Evolutionary conservation across 2,888 invertebrate genomes (phyloP).

Genomic region (Drosophila longiperda): DNA sequence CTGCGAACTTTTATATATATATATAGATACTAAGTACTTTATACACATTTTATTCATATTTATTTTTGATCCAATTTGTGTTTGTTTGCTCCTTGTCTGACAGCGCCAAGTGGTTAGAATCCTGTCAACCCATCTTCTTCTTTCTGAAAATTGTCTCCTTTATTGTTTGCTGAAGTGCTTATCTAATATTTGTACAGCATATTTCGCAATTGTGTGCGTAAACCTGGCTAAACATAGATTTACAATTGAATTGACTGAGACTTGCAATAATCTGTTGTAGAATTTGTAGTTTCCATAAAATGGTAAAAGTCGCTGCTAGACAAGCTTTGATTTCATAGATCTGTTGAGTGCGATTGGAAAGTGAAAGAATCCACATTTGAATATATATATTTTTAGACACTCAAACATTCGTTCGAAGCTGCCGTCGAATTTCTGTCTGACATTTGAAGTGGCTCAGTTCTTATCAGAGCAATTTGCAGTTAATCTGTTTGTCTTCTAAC

Average conservation of each 20-base stretch:
- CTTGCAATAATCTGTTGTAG: not conserved
- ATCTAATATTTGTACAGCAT: constrained; percentile 46
- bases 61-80: constrained; percentile 46
- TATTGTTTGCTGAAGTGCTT: constrained; percentile 39
- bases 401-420: not conserved
- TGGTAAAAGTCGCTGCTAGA: no score
- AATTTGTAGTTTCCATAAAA: no score
- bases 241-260: constrained; percentile 2
- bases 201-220: constrained; percentile 29
- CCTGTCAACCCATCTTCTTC: not conserved
- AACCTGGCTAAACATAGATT: constrained; percentile 22
- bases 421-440: not conserved
- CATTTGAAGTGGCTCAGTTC: not conserved
- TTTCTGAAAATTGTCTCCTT: constrained; percentile 16
- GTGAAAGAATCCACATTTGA: not conserved
- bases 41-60: constrained; percentile 41
- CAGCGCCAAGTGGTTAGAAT: constrained; percentile 1
- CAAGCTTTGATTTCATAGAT: not conserved
- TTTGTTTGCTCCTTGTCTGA: constrained; percentile 48
- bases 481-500: constrained; percentile 23
- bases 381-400: not conserved
- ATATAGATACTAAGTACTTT: not conserved
- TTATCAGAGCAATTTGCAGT: constrained; percentile 44
- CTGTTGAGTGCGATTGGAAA: not conserved
- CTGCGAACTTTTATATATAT: constrained; percentile 42